phyloP scores from a whole-genome alignment of 1,140 invertebrate species.

The Macrocentrus cingulum region DNA sequence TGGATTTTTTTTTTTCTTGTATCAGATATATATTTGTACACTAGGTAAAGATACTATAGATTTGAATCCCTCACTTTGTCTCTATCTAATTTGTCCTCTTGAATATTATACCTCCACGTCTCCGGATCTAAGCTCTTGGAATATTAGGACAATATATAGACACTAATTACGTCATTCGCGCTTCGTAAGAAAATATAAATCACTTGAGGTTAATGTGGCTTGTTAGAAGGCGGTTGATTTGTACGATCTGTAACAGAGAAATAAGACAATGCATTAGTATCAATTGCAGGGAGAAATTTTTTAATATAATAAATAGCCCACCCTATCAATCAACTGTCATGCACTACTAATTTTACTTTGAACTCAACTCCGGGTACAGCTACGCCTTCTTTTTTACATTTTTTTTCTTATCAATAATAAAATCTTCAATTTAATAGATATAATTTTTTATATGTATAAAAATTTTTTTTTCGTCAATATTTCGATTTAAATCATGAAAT shows the following conservation, averaged over 20 bases:
- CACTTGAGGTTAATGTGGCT: slow-evolving; percentile 62
- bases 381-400: too few species aligned
- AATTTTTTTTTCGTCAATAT: too few species aligned
- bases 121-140: slow-evolving; percentile 31
- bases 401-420: too few species aligned
- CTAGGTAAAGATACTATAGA: slow-evolving; percentile 56
- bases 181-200: slow-evolving; percentile 62
- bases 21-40: slow-evolving; percentile 25
- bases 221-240: slow-evolving; percentile 61
- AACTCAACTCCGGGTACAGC: too few species aligned
- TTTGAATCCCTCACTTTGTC: slow-evolving; percentile 41
- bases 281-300: background rate
- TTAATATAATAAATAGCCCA: background rate
- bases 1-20: slow-evolving; percentile 45
- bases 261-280: slow-evolving; percentile 19
- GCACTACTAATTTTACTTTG: background rate
- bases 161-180: slow-evolving; percentile 56
- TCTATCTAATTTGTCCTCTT: slow-evolving; percentile 32
- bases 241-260: slow-evolving; percentile 58
- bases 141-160: slow-evolving; percentile 55
- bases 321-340: background rate
- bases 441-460: too few species aligned
- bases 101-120: slow-evolving; percentile 23
- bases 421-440: too few species aligned
- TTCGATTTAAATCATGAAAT: too few species aligned